phyloP scores from a whole-genome alignment of 2,113 vertebrate genomes.

The Petaurus breviceps region DNA sequence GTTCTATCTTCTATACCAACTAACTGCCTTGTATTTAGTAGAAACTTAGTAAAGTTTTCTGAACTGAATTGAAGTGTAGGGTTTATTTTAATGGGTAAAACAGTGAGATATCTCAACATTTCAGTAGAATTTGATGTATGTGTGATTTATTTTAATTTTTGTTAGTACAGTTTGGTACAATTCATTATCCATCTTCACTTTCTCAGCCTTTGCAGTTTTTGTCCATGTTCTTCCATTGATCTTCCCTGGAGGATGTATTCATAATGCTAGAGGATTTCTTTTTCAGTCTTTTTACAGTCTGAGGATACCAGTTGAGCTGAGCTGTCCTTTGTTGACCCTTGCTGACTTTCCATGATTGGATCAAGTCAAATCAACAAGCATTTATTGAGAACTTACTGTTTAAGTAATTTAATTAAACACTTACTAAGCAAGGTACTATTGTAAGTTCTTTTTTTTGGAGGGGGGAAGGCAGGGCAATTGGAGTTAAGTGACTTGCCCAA shows the following conservation, averaged over 20 bases:
- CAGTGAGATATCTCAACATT: neutral
- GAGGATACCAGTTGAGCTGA: neutral
- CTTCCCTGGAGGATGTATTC: neutral
- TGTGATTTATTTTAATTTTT: neutral
- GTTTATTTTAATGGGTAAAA: neutral
- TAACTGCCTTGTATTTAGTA: neutral
- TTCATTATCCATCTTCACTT: neutral
- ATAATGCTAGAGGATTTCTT: neutral
- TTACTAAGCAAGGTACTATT: too few species aligned
- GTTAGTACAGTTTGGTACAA: neutral
- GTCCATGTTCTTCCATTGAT: neutral
- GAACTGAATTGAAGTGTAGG: neutral
- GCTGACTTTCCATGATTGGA: neutral
- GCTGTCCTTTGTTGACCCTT: neutral
- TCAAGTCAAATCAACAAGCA: neutral
- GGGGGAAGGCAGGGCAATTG: too few species aligned
- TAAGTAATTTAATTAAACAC: too few species aligned
- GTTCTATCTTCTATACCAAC: neutral
- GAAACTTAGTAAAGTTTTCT: neutral
- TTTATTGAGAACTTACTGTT: neutral
- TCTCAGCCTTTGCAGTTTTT: neutral
- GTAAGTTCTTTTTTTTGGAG: too few species aligned
- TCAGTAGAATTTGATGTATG: neutral
- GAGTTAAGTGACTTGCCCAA: too few species aligned
- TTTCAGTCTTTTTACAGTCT: neutral